A percentile compares a stretch with the other conserved stretches of the same genome.
Evolutionary conservation across 1,140 invertebrate species (phyloP).

Genomic region (Drosophila lini): DNA sequence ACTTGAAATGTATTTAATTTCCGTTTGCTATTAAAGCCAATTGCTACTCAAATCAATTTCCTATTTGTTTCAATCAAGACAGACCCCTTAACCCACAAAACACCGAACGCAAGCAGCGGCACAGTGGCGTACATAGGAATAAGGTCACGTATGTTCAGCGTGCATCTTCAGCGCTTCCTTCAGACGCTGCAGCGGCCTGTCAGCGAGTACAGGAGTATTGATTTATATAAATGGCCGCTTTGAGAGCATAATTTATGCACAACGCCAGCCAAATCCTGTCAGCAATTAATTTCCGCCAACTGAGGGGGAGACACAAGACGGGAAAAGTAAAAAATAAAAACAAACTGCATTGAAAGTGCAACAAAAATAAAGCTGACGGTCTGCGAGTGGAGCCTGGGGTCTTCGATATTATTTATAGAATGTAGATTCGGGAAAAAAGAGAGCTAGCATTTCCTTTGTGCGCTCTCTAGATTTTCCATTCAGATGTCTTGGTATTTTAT

Average conservation of each 20-base stretch:
- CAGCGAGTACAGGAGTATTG: conserved; percentile 70
- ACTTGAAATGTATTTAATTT: not conserved
- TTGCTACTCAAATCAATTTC: conserved; percentile 1
- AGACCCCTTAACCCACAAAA: conserved; percentile 13
- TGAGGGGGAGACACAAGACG: conserved; percentile 18
- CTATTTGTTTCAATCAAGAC: not conserved
- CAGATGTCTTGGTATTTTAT: conserved; percentile 33
- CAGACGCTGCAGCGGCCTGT: conserved; percentile 42
- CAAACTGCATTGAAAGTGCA: conserved; percentile 47
- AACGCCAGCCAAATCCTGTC: conserved; percentile 56
- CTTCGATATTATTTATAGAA: conserved; percentile 63
- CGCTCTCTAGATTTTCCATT: conserved; percentile 14
- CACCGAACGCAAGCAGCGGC: not conserved
- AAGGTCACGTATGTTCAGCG: conserved; percentile 59
- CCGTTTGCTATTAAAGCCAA: not conserved
- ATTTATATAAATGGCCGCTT: conserved; percentile 74
- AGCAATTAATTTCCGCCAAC: conserved; percentile 71
- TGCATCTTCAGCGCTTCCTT: conserved; percentile 7
- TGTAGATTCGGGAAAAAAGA: conserved; percentile 28
- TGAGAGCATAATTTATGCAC: conserved; percentile 71
- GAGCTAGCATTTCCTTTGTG: conserved; percentile 4
- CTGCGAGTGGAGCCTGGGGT: conserved; percentile 10
- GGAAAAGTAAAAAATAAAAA: conserved; percentile 30
- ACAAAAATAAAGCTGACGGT: conserved; percentile 46
- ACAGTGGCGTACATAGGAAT: conserved; percentile 69